A percentile compares a stretch with the other conserved stretches of the same genome.
phyloP scores from a whole-genome alignment of 2,113 vertebrate species.

The Sterna hirundo region DNA sequence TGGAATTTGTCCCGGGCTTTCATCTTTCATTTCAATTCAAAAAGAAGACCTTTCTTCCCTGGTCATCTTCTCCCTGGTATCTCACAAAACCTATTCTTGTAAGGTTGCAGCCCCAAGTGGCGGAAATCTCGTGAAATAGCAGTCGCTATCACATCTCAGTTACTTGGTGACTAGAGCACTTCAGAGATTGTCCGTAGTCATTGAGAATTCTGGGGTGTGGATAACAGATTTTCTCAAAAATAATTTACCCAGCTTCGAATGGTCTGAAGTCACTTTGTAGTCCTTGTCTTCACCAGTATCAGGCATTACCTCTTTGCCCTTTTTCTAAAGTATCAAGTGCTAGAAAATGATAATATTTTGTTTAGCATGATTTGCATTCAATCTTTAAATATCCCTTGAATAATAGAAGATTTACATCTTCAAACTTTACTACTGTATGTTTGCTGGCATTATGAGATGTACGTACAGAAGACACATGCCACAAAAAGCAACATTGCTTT shows the following conservation, averaged over 20 bases:
- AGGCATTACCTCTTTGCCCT: not conserved
- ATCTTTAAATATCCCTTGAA: not conserved
- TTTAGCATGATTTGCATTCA: not conserved
- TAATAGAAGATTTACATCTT: not conserved
- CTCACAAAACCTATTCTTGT: not conserved
- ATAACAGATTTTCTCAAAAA: not conserved
- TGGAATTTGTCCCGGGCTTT: not conserved
- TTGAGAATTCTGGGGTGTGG: not conserved
- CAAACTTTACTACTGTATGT: not conserved
- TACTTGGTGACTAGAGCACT: not conserved
- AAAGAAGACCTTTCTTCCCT: not conserved
- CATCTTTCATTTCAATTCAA: not conserved
- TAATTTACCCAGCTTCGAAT: not conserved
- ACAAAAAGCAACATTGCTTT: not conserved
- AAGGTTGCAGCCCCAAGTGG: not conserved
- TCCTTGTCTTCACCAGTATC: not conserved
- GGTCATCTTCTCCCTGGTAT: not conserved
- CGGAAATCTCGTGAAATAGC: not conserved
- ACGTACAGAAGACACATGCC: not conserved
- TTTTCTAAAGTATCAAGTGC: not conserved
- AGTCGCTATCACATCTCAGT: not conserved
- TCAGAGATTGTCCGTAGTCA: not conserved
- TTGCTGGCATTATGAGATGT: not conserved
- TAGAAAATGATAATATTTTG: not conserved
- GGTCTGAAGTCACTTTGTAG: not conserved